Percentiles rank a stretch among this genome's conserved stretches.
Evolutionary conservation across 2,888 invertebrate species (phyloP).

Genomic region (Deroplatys truncata): DNA sequence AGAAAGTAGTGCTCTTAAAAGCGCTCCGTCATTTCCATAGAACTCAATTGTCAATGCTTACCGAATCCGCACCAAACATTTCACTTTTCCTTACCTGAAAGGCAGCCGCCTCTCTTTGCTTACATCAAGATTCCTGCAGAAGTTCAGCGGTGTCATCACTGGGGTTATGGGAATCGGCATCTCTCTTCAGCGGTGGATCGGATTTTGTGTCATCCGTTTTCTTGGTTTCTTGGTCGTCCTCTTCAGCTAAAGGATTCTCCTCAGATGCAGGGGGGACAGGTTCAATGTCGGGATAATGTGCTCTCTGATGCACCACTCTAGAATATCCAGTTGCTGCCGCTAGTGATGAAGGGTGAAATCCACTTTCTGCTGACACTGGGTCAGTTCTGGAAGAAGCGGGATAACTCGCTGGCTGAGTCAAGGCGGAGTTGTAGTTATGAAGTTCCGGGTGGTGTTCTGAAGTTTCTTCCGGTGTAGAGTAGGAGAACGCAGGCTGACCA

Average conservation of each 20-base stretch:
- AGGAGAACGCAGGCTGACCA: neutral
- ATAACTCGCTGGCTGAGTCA: neutral
- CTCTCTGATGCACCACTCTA: constrained; percentile 6
- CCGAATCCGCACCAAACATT: neutral
- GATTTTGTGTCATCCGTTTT: neutral
- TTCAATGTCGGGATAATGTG: neutral
- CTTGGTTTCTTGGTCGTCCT: neutral
- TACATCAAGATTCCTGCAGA: neutral
- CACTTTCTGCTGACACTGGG: neutral
- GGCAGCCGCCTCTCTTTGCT: no score
- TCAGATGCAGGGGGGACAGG: neutral
- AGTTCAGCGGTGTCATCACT: neutral
- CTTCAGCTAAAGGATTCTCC: neutral
- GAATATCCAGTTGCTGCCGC: constrained; percentile 11
- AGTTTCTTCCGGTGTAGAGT: neutral
- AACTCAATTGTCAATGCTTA: neutral
- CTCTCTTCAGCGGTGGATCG: neutral
- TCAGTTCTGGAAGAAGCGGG: neutral
- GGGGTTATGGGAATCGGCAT: neutral
- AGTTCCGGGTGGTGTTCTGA: neutral
- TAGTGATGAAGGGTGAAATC: constrained; percentile 1
- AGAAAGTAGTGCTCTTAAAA: no score
- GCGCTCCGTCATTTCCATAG: neutral
- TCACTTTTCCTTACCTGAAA: neutral
- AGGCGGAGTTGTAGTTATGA: neutral